phyloP scores from a whole-genome alignment of 2,888 invertebrate genomes.

The Drosophila mimetica region DNA sequence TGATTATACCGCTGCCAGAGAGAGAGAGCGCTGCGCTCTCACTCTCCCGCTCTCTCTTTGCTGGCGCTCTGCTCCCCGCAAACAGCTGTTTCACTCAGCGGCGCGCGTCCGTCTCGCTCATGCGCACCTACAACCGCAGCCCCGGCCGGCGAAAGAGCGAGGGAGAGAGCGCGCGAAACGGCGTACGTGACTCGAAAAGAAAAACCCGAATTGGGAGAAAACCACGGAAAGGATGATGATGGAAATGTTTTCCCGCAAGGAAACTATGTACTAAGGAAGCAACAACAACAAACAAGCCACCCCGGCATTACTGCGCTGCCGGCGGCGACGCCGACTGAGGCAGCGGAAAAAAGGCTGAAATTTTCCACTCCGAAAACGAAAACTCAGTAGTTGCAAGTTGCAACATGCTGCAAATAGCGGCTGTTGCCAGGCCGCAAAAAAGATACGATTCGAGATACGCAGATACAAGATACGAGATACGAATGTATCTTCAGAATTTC shows the following conservation, averaged over 20 bases:
- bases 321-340: conserved; percentile 36
- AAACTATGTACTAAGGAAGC: conserved; percentile 6
- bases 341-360: conserved; percentile 58
- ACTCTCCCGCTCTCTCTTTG: conserved; percentile 6
- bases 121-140: conserved; percentile 58
- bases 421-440: conserved; percentile 40
- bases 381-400: conserved; percentile 42
- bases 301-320: conserved; percentile 68
- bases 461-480: conserved; percentile 34
- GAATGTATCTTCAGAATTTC: conserved; percentile 30
- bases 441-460: conserved; percentile 9
- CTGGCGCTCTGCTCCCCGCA: conserved; percentile 3
- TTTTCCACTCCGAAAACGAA: conserved; percentile 73
- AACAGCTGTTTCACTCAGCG: conserved; percentile 73
- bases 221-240: conserved; percentile 55
- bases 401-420: conserved; percentile 30
- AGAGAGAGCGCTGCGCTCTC: conserved; percentile 8
- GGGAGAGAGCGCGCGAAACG: conserved; percentile 24
- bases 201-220: conserved; percentile 43
- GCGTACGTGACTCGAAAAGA: conserved; percentile 70
- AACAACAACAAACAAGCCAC: conserved; percentile 34
- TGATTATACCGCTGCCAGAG: too few species aligned
- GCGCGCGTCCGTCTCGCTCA: conserved; percentile 56
- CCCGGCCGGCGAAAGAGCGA: conserved; percentile 47
- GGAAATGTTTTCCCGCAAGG: conserved; percentile 66